Evolutionary conservation across 2,797 vertebrate species (phyloP), one percentile per base, ranked within the genome.

Genomic region (Myotis pilosus): DNA sequence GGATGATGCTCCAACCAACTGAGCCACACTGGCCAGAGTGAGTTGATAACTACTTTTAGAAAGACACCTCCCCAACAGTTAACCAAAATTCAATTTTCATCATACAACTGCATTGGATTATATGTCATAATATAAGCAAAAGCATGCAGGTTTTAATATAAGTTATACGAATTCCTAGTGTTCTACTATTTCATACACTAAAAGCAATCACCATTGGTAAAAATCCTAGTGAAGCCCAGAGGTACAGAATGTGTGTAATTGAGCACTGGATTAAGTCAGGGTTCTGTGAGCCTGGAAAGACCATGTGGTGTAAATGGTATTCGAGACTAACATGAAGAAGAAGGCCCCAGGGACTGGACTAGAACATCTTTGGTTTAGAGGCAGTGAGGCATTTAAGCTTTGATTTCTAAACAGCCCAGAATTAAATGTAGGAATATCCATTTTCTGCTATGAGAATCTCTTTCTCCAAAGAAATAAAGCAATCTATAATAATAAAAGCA

Each of bases 61-160:
- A 76, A 92, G 51, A 66, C 1, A 80, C 13, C 12, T 64, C 11
- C 49, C 53, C 55, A 79, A 47, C 30, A 92, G 60, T 89, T 74
- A 91, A 55, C 25, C 57, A 83, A 49, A 95, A 92, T 93, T 92
- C 66, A 89, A 76, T 91, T 95, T 92, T 36, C 91, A 25, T 82
- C 82, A 81, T 92, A 82, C 92, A 93, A 91, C 57, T 57, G 20
- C 57, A 36, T 64, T 82, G 36, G 57, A 72, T 80, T 89, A 76
- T 30, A 60, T 68, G 30, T 36, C 53, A 38, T 87, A 85, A 90
- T 88, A 76, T 87, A 97, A 30, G 53, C 30, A 94, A 82, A 92
- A 41, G 10, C 0, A 87, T 81, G 66, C 68, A 90, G 22, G 25
- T 69, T 94, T 96, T 89, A 94, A 80, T 88, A 71, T 2, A 69